Evolutionary conservation across 2,797 vertebrate genomes (phyloP).

Genomic region (Artibeus lituratus): DNA sequence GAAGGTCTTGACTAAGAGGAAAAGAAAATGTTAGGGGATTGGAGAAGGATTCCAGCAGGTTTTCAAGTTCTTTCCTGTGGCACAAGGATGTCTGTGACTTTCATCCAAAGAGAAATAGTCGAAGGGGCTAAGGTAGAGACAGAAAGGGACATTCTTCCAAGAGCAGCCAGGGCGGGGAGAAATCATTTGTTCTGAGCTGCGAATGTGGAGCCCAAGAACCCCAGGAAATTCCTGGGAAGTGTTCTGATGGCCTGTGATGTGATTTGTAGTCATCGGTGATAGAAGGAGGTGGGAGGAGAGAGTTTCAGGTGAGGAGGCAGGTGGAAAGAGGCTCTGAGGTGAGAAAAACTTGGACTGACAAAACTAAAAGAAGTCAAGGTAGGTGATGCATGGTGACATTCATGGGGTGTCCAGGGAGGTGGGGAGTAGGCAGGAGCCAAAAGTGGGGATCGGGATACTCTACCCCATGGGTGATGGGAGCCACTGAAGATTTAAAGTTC

Average conservation of each 20-base stretch:
- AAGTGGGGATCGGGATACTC: accelerated
- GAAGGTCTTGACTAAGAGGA: background rate
- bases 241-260: background rate
- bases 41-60: background rate
- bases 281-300: background rate
- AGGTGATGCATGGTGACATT: background rate
- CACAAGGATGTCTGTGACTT: background rate
- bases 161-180: background rate
- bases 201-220: background rate
- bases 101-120: background rate
- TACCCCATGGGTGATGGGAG: background rate
- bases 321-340: background rate
- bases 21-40: background rate
- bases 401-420: accelerated
- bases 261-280: background rate
- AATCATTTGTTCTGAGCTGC: background rate
- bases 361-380: background rate
- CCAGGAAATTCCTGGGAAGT: background rate
- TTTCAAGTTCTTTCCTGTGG: background rate
- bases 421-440: too few relatives aligned
- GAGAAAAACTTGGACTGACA: background rate
- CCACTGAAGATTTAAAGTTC: background rate
- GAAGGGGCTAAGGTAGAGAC: background rate
- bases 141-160: background rate
- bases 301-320: background rate